Conservation (phyloP, 2,113 vertebrate species). For the Vombatus ursinus region DNA sequence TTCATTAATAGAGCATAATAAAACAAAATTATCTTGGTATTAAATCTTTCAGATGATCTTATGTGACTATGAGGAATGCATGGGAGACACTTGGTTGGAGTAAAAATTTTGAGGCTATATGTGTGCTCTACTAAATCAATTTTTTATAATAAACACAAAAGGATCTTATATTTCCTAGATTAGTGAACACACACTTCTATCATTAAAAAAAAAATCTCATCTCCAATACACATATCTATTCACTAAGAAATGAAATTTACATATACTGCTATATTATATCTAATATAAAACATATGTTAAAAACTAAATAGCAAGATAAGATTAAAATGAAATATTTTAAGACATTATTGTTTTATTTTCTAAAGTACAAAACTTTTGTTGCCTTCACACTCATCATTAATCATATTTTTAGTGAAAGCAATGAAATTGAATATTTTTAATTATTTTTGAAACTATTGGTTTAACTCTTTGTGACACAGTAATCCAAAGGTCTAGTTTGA, state of each 20-base stretch:
- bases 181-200: neutral
- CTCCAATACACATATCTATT: neutral
- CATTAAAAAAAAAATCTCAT: neutral
- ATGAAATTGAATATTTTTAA: neutral
- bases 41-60: neutral
- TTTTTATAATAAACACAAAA: neutral
- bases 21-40: neutral
- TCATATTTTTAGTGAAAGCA: neutral
- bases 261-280: neutral
- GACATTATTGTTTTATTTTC: neutral
- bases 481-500: neutral
- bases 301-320: neutral
- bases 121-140: neutral
- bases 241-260: neutral
- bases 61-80: neutral
- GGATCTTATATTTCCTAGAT: neutral
- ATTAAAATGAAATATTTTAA: neutral
- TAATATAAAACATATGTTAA: neutral
- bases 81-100: neutral
- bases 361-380: neutral
- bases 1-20: neutral
- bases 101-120: neutral
- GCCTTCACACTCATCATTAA: neutral
- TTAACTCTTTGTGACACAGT: neutral
- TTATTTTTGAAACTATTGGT: neutral